phyloP scores from a whole-genome alignment of 2,113 vertebrate species.

The Stomatorhinus ivindoensis region DNA sequence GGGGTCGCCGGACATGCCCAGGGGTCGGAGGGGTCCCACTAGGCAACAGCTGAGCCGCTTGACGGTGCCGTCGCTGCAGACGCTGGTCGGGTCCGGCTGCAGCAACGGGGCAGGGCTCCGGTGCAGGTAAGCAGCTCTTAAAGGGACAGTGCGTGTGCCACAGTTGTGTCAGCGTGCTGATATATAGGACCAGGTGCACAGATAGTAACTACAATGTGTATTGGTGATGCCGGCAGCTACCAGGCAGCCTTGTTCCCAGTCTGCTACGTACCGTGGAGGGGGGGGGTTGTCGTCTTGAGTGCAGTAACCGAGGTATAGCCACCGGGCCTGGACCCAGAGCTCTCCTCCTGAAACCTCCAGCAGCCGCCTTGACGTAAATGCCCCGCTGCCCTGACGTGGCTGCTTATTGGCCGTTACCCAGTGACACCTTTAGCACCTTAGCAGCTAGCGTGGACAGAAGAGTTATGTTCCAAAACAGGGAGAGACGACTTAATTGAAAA shows the following conservation, averaged over 20 bases:
- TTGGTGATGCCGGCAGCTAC: background rate
- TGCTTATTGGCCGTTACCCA: background rate
- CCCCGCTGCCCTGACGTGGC: background rate
- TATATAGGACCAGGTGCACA: background rate
- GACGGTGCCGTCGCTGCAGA: constrained; percentile 94
- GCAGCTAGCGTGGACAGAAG: background rate
- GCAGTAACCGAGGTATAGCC: background rate
- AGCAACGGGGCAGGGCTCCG: constrained; percentile 85
- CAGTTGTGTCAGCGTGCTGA: background rate
- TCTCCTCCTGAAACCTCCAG: background rate
- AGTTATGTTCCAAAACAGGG: background rate
- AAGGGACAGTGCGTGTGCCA: background rate
- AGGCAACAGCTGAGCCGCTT: constrained; percentile 98
- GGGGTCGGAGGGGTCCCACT: constrained; percentile 97
- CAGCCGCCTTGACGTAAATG: background rate
- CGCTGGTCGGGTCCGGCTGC: constrained; percentile 83
- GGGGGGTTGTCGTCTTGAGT: background rate
- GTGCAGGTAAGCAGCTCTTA: constrained; percentile 67
- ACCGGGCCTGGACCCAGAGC: background rate
- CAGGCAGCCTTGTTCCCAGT: background rate
- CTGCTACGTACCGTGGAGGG: background rate
- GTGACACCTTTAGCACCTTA: background rate
- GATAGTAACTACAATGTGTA: background rate
- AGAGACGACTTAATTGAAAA: background rate
- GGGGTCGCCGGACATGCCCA: constrained; percentile 79